phyloP scores from a whole-genome alignment of 2,888 invertebrate species.

The Nasonia oneida region DNA sequence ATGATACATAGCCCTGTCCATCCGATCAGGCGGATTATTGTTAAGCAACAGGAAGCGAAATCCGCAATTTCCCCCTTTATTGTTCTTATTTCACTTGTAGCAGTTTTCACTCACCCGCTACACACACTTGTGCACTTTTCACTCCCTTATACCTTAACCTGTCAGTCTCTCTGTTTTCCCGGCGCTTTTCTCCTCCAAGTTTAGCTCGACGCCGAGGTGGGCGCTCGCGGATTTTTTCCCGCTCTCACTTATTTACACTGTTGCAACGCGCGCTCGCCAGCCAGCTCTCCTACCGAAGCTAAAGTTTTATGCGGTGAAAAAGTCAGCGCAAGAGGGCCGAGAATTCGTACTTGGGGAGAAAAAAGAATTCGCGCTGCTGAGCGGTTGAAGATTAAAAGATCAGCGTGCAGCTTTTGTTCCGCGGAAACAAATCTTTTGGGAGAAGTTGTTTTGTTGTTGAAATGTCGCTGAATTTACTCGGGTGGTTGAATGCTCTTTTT shows the following conservation, averaged over 20 bases:
- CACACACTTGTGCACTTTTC: not conserved
- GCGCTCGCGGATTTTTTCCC: not conserved
- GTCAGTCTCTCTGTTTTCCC: not conserved
- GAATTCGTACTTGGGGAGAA: not conserved
- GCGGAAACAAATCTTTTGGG: not conserved
- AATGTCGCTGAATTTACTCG: not conserved
- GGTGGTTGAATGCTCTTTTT: not conserved
- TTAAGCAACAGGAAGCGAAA: slow-evolving; percentile 12
- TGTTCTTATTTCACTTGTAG: not conserved
- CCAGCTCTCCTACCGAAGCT: not conserved
- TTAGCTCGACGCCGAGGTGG: not conserved
- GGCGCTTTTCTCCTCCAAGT: not conserved
- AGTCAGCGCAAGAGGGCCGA: not conserved
- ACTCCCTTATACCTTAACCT: not conserved
- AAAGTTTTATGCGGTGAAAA: slow-evolving; percentile 11
- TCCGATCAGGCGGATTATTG: too few relatives aligned
- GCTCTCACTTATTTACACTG: slow-evolving; percentile 29
- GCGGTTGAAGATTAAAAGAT: slow-evolving; percentile 21
- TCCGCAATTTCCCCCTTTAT: not conserved
- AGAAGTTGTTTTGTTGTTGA: too few relatives aligned
- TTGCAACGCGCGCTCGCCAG: not conserved
- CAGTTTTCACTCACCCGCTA: not conserved
- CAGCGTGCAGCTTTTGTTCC: slow-evolving; percentile 14
- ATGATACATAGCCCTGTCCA: too few relatives aligned
- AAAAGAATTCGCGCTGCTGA: not conserved